Base-by-base conservation (phyloP, 1,140 invertebrate genomes). In the Watersipora subatra region DNA sequence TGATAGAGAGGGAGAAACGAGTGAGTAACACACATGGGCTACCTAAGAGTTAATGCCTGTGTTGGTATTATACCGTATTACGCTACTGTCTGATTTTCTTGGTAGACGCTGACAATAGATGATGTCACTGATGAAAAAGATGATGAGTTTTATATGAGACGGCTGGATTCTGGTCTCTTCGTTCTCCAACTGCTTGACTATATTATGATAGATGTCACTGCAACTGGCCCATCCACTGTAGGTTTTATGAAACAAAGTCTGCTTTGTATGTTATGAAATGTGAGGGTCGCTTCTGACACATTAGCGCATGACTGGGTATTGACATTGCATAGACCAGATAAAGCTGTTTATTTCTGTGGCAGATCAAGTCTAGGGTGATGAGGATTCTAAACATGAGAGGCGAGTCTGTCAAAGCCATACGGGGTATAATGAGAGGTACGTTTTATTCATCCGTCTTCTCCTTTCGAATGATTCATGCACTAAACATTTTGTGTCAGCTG, bases 151-250 rank as follows among this genome's bases (percentile, higher is more conserved):
- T 97, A 98, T 78, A 81, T 97, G 55, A 87, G 88, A 73, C 83
- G 92, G 65, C 79, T 99, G 26, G 92, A 96, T 64, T 89, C 89
- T 1, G 96, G 96, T 0, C 81, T 99, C 15, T 99, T 97, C 76
- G 95, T 93, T 0, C 82, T 99, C 34, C 95, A 99, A 81, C 83
- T 96, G 59, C 87, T 98, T 56, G 93, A 97, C 80, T 93, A 94
- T 75, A 90, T 98, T 67, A 89, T 98, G 76, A 80, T 97, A 61
- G 93, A 97, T 81, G 87, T 92, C 27, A 94, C 91, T 74, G 87
- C 88, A 2, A 87, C 88, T 19, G 80, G 78, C 7, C 63, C 76
- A n/a, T 77, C 86, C 1, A 83, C 86, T 2, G 87, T 95, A 68
- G 73, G 77, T 73, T 22, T 1, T 46, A 46, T 7, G 34, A 46